phyloP scores from a whole-genome alignment of 2,888 invertebrate species.

The Drosophila mimica region DNA sequence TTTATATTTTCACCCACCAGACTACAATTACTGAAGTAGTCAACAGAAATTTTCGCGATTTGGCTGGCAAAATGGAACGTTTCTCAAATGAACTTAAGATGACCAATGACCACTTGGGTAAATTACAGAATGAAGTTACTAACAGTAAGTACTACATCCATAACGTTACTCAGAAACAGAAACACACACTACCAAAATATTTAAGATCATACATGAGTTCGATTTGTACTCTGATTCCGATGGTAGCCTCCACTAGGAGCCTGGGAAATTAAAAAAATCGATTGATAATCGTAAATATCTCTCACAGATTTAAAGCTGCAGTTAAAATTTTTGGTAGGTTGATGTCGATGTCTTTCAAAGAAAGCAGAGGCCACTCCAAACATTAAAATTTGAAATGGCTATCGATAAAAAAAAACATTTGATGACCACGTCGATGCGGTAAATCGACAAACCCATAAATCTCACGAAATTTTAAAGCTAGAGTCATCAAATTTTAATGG shows the following conservation, averaged over 20 bases:
- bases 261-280: background rate
- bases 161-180: background rate
- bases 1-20: conserved; percentile 36
- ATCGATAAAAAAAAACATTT: no score
- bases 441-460: background rate
- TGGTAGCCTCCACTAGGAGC: no score
- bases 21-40: conserved; percentile 78
- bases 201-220: background rate
- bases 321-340: background rate
- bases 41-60: conserved; percentile 78
- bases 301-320: no score
- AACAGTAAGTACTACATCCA: conserved; percentile 71
- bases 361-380: background rate
- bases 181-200: background rate
- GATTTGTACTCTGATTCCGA: background rate
- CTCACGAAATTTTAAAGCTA: background rate
- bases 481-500: background rate
- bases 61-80: conserved; percentile 77
- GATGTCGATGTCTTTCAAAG: background rate
- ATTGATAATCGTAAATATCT: background rate
- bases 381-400: no score
- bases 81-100: conserved; percentile 73
- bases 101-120: conserved; percentile 71
- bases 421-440: no score
- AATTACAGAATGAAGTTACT: conserved; percentile 73